Evolutionary conservation across 1,140 invertebrate species (phyloP), one percentile per base, ranked within the genome.

Genomic region (Teleopsis dalmanni): DNA sequence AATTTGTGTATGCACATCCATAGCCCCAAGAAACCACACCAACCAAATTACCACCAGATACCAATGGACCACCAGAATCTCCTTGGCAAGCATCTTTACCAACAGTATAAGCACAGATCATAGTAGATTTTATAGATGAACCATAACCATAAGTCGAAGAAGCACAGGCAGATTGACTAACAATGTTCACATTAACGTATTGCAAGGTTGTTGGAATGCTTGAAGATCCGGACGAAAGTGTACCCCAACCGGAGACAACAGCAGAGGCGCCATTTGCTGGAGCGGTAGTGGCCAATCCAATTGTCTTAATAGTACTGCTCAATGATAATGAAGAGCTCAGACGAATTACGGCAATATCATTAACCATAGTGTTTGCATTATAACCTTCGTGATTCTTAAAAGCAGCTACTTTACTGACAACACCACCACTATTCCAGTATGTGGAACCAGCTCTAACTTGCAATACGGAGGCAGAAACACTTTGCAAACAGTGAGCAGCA

Each of bases 1-100:
- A 66, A 31, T 64, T 55, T 14, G 44, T 7, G 11, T 55, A 45
- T 4, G 48, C 62, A 46, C 62, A 65, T 8, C 51, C 74, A 33
- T 74, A 70, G 9, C 81, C 82, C 76, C 80, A 83, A 14, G 80
- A 81, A 1, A 81, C 75, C 31, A 84, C 63, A 45, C 82, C 82
- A 29, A 72, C 61, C 23, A 73, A 47, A 3, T 42, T 42, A 9
- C 57, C 50, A 4, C 61, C 42, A 6, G 51, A 46, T 3, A 74
- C 59, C 42, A 77, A 53, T 16, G 76, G 72, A 9, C 77, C 74
- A 22, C 76, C 76, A 2, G 75, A 72, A 50, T 78, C 77, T 0
- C 65, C 59, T 29, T 58, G 50, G 47, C 68, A 71, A 21, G 62
- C 43, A 54, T 70, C 60, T 4, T 51, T 51, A 2, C 21, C 48